Evolutionary conservation across 2,113 vertebrate genomes (phyloP).

Genomic region (Danionella cerebrum): DNA sequence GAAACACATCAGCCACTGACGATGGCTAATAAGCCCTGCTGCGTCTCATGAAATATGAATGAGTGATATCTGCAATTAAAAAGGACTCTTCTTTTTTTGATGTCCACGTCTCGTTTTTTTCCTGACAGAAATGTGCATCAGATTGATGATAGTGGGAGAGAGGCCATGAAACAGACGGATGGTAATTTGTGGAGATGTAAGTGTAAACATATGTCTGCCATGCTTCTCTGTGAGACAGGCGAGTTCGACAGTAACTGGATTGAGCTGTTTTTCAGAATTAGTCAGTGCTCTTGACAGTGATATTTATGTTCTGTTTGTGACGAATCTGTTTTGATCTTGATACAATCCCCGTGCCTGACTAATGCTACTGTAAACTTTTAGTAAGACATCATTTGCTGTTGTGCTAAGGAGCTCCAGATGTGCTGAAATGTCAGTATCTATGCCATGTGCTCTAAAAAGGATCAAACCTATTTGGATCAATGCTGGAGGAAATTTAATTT

Average conservation of each 20-base stretch:
- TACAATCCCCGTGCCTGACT: background rate
- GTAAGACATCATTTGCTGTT: too few species aligned
- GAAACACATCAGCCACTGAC: slow-evolving; percentile 42
- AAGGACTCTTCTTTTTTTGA: slow-evolving; percentile 42
- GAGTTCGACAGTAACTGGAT: slow-evolving; percentile 8
- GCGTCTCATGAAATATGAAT: slow-evolving; percentile 58
- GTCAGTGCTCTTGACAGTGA: background rate
- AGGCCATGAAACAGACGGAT: slow-evolving; percentile 44
- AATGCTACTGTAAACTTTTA: background rate
- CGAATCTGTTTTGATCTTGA: background rate
- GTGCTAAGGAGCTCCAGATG: too few species aligned
- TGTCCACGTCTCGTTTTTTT: too few species aligned
- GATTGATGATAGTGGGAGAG: slow-evolving; percentile 31
- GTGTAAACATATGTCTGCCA: slow-evolving; percentile 34
- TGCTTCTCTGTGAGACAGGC: slow-evolving; percentile 19
- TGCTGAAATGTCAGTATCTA: background rate
- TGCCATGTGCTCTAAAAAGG: slow-evolving; percentile 1
- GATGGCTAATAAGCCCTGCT: slow-evolving; percentile 41
- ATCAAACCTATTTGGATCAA: slow-evolving; percentile 22
- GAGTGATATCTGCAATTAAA: slow-evolving; percentile 54
- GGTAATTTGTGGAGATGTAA: slow-evolving; percentile 31
- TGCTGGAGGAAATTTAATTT: slow-evolving; percentile 41
- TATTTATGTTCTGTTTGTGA: background rate
- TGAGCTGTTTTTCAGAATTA: slow-evolving; percentile 1
- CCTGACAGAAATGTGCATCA: slow-evolving; percentile 23